Evolutionary conservation across 2,888 invertebrate genomes (phyloP).

Genomic region (Drosophila cracens): DNA sequence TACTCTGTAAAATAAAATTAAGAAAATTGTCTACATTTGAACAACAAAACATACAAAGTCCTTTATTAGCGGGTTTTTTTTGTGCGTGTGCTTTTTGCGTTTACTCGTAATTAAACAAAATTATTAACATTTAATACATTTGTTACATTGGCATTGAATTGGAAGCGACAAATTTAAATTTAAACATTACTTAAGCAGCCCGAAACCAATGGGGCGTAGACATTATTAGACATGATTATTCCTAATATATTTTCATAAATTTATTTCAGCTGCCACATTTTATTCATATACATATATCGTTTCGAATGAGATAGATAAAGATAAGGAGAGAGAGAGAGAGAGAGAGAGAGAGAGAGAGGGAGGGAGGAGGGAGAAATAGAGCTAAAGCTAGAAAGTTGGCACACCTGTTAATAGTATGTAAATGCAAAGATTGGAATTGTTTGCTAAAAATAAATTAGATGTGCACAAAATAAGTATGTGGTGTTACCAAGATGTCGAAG

Average conservation of each 20-base stretch:
- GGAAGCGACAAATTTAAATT: conserved; percentile 50
- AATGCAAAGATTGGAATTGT: conserved; percentile 57
- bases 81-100: conserved; percentile 8
- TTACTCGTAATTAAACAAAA: conserved; percentile 36
- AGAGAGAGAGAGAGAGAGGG: conserved; percentile 1
- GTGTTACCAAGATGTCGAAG: background rate
- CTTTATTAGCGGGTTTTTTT: conserved; percentile 53
- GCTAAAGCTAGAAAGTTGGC: background rate
- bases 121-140: conserved; percentile 55
- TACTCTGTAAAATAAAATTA: background rate
- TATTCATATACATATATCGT: conserved; percentile 19
- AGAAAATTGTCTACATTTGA: conserved; percentile 33
- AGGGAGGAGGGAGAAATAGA: background rate
- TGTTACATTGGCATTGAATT: conserved; percentile 53
- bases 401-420: conserved; percentile 10
- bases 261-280: conserved; percentile 53
- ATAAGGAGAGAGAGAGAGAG: background rate
- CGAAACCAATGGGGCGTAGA: conserved; percentile 27
- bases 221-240: conserved; percentile 11
- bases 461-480: background rate
- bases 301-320: conserved; percentile 6
- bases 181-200: conserved; percentile 33
- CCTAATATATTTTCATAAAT: conserved; percentile 18
- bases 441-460: conserved; percentile 17
- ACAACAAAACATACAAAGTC: conserved; percentile 71